Evolutionary conservation across 2,888 invertebrate species (phyloP).

Genomic region (Drosophila kambysellisi): DNA sequence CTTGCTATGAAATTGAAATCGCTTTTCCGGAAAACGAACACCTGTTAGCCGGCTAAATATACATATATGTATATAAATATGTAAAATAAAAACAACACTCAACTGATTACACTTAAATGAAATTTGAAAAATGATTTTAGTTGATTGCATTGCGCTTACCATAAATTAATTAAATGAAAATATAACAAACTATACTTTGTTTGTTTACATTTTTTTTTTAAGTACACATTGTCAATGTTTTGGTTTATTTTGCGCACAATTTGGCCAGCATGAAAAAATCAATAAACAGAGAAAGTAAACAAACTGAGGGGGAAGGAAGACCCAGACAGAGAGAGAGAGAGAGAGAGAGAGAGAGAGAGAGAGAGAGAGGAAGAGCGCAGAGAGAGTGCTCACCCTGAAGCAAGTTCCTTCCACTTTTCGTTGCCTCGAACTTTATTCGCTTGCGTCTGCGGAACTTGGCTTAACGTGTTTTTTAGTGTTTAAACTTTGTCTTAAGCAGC

Average conservation of each 20-base stretch:
- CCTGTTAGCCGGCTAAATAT: conserved; percentile 55
- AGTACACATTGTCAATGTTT: conserved; percentile 23
- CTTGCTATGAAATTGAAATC: not conserved
- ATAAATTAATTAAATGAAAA: conserved; percentile 39
- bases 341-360: not conserved
- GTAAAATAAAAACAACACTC: not conserved
- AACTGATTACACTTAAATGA: too few species aligned
- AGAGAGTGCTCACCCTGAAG: conserved; percentile 38
- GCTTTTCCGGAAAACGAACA: conserved; percentile 20
- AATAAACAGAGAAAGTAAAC: conserved; percentile 51
- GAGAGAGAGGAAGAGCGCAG: not conserved
- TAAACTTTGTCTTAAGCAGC: not conserved
- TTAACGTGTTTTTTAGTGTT: conserved; percentile 26
- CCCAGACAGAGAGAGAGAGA: not conserved
- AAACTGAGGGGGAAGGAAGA: not conserved
- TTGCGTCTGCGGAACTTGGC: conserved; percentile 31
- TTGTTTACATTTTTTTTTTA: conserved; percentile 38
- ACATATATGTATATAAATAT: not conserved
- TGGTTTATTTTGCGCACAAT: conserved; percentile 25
- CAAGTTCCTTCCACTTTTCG: conserved; percentile 3
- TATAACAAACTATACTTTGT: conserved; percentile 6
- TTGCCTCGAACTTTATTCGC: conserved; percentile 22
- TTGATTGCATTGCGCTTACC: conserved; percentile 14
- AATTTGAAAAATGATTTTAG: conserved; percentile 12
- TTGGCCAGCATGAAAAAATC: conserved; percentile 72